Conservation (phyloP, 2,797 vertebrate genomes). For the Pterois miles region DNA sequence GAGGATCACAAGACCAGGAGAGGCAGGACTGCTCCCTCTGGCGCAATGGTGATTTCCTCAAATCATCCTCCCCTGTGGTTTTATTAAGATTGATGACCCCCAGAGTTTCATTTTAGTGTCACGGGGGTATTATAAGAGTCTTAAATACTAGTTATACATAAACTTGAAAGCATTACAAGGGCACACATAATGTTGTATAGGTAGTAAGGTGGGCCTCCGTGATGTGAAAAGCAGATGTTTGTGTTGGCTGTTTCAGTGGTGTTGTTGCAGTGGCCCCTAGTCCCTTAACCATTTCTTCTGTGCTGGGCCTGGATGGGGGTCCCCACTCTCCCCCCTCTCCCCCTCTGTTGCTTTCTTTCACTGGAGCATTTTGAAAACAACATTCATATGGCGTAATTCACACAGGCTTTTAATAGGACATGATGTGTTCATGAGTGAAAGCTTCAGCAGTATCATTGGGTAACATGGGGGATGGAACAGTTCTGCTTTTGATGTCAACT, state of each 20-base stretch:
- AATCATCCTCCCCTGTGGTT: conserved; percentile 72
- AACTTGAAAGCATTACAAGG: conserved; percentile 62
- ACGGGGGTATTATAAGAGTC: conserved; percentile 59
- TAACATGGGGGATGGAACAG: not conserved
- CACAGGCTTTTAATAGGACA: conserved; percentile 69
- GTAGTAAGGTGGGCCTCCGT: conserved; percentile 58
- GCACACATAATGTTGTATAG: conserved; percentile 56
- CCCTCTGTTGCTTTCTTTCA: conserved; percentile 47
- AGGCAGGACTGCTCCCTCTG: conserved; percentile 48
- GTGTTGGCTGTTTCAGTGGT: conserved; percentile 57
- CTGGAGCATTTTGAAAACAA: conserved; percentile 60
- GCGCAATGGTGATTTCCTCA: conserved; percentile 71
- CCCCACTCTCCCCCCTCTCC: conserved; percentile 16
- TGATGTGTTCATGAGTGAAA: conserved; percentile 60
- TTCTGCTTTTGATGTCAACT: not conserved
- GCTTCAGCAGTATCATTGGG: conserved; percentile 42
- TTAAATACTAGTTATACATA: conserved; percentile 66
- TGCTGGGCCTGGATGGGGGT: conserved; percentile 45
- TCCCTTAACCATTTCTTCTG: conserved; percentile 56
- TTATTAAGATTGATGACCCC: conserved; percentile 79
- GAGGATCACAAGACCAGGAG: conserved; percentile 31
- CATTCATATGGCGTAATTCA: conserved; percentile 51
- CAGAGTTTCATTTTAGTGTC: conserved; percentile 73
- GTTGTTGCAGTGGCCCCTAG: conserved; percentile 56
- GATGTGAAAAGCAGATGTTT: conserved; percentile 82